Base-by-base conservation (phyloP, 2,888 invertebrate species). In the Autographa gamma region DNA sequence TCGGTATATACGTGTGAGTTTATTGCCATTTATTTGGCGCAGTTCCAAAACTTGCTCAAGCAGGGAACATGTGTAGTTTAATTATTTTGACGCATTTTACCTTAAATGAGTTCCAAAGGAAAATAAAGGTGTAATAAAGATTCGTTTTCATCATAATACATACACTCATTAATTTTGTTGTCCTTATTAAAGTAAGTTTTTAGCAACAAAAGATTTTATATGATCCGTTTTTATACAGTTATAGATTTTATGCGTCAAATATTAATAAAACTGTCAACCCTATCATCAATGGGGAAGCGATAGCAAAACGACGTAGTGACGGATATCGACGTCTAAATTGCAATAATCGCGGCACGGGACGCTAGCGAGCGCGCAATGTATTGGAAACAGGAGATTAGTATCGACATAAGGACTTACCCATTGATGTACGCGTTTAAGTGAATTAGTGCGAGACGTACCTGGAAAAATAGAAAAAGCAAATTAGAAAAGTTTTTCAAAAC, bases 391-490 rank as follows among this genome's bases (percentile, higher is more conserved):
- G 59, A 71, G 82, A 85, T 83, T 85, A 81, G 79, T 60, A 67
- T 66, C 41, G 62, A 65, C 58, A 63, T 32, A 67, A 56, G 48
- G 52, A 77, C 84, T 85, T 79, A 86, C 80, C 34, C 32, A 32
- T 34, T 77, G 52, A 73, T 13, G 0, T 5, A 58, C 3, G 64
- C 31, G 31, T 34, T 48, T 34, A 2, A 34, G 38, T 59, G 56
- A 31, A 14, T 48, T 38, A 19, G 4, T 1, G 18, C 9, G 25
- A n/a, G 52, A 80, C 73, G 81, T 90, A 90, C 90, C 90, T 90
- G 89, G 25, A 90, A 90, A 76, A 85, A 85, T 59, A 73, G 66
- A 62, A 69, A 74, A 71, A 54, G 60, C 5, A 43, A 64, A 32
- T 61, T 43, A 61, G 60, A 62, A 41, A 32, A 43, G 63, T 38